Percentiles rank a stretch among this genome's conserved stretches.
Conservation (phyloP, 2,113 vertebrate genomes). For the Menura novaehollandiae region DNA sequence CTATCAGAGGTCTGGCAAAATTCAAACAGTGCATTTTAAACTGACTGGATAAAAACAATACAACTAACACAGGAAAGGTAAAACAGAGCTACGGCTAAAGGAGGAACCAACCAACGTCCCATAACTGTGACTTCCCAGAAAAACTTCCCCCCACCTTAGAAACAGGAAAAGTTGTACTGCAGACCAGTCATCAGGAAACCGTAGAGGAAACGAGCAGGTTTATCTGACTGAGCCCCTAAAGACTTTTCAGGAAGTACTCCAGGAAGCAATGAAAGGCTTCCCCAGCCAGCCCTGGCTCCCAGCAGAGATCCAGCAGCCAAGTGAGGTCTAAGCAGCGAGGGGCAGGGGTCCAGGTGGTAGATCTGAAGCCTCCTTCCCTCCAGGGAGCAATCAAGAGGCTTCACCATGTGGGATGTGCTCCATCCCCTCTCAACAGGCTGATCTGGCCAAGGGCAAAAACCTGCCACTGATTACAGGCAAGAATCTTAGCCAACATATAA, state of each 20-base stretch:
- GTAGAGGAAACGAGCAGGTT: slow-evolving; percentile 18
- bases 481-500: not conserved
- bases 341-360: not conserved
- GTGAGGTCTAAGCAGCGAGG: not conserved
- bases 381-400: not conserved
- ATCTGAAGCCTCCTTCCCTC: not conserved
- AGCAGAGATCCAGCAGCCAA: not conserved
- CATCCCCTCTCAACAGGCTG: not conserved
- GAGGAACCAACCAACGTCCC: not conserved
- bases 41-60: not conserved
- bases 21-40: not conserved
- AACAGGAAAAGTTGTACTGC: not conserved
- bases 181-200: slow-evolving; percentile 30
- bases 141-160: not conserved
- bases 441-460: not conserved
- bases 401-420: not conserved
- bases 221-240: slow-evolving; percentile 17
- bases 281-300: not conserved
- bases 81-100: not conserved
- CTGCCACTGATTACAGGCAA: not conserved
- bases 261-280: slow-evolving; percentile 61
- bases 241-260: slow-evolving; percentile 41
- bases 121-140: not conserved
- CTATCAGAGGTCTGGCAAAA: not conserved
- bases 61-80: not conserved